A percentile compares a stretch with the other conserved stretches of the same genome.
phyloP scores from a whole-genome alignment of 2,888 invertebrate species.

The Melinaea menophilus region DNA sequence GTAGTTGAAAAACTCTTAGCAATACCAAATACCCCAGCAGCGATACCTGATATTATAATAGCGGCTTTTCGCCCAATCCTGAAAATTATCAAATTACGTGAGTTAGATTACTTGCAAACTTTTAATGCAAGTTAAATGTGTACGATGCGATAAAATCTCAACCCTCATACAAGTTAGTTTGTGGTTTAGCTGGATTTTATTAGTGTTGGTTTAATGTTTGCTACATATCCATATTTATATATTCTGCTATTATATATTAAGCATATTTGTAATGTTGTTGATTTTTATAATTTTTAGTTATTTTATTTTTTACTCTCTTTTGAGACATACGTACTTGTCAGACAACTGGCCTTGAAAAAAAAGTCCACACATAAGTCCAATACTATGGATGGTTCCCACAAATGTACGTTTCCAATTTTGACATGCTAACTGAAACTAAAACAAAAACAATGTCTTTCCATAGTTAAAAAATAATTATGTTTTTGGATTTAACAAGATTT shows the following conservation, averaged over 20 bases:
- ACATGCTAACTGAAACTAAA: conserved; percentile 43
- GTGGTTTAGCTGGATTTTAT: too few species aligned
- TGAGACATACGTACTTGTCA: conserved; percentile 52
- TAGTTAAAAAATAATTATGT: too few species aligned
- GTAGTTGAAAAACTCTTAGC: conserved; percentile 73
- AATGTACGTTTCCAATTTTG: conserved; percentile 65
- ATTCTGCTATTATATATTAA: too few species aligned
- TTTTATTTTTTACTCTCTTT: not conserved
- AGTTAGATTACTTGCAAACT: conserved; percentile 3
- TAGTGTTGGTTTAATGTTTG: too few species aligned
- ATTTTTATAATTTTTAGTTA: not conserved
- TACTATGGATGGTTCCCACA: conserved; percentile 72
- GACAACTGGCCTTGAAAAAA: conserved; percentile 76
- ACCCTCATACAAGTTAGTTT: conserved; percentile 1
- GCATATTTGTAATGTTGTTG: too few species aligned
- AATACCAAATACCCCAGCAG: conserved; percentile 73
- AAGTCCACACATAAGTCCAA: conserved; percentile 76
- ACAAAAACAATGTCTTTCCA: conserved; percentile 2
- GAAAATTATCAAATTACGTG: conserved; percentile 12
- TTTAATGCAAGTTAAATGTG: not conserved
- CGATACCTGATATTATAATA: conserved; percentile 69
- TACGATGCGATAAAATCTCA: not conserved
- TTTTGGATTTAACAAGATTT: not conserved
- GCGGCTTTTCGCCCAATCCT: conserved; percentile 76
- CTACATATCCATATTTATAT: too few species aligned